phyloP scores from a whole-genome alignment of 2,113 vertebrate species.

The Gymnogyps californianus region DNA sequence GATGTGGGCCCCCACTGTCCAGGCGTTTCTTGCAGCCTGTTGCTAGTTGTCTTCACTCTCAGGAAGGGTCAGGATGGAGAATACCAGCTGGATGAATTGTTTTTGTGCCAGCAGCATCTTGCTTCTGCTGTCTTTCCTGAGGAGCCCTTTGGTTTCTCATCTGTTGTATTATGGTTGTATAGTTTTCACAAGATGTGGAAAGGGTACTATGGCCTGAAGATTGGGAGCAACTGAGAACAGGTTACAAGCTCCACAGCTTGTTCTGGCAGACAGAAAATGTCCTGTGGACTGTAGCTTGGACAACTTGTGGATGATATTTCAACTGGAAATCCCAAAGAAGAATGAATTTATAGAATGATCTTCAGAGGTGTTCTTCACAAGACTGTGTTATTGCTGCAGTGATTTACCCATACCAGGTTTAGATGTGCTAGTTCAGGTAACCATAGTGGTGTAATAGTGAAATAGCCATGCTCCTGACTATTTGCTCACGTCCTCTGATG shows the following conservation, averaged over 20 bases:
- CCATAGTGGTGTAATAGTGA: not conserved
- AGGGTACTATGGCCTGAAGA: not conserved
- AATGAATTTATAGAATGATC: not conserved
- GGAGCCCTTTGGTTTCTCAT: not conserved
- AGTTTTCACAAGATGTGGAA: not conserved
- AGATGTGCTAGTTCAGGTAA: not conserved
- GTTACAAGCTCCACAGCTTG: not conserved
- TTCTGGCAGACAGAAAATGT: not conserved
- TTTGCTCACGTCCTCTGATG: not conserved
- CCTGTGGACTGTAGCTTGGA: not conserved
- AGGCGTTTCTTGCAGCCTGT: not conserved
- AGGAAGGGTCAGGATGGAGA: not conserved
- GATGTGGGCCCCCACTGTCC: not conserved
- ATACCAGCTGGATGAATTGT: not conserved
- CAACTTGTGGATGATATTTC: not conserved
- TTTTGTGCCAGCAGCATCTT: not conserved
- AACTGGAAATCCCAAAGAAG: not conserved
- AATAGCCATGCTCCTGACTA: not conserved
- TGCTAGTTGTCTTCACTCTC: not conserved
- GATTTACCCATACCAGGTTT: not conserved
- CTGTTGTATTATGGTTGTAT: no score
- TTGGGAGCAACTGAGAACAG: not conserved
- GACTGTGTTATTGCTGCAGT: not conserved
- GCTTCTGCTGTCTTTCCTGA: not conserved
- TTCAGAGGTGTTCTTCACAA: not conserved